Base-by-base conservation (phyloP, 2,888 invertebrate genomes). In the Ormia ochracea region DNA sequence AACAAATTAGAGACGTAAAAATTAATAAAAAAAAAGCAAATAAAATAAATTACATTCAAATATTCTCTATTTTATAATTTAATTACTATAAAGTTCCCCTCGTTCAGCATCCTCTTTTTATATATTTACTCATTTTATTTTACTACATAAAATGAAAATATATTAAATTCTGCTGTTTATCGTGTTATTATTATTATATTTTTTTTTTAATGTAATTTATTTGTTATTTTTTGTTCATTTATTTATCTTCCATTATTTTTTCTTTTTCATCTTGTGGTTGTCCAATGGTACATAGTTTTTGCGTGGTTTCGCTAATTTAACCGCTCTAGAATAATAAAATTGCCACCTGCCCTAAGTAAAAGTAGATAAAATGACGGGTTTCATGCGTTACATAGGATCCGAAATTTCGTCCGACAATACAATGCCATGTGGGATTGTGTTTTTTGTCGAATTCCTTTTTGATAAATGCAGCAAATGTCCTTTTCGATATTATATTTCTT, bases 381-480 rank as follows among this genome's bases (percentile, higher is more conserved):
- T 99, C 98, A 89, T 99, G 98, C 88, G 98, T 98, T 86, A 98
- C 98, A 89, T 98, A 98, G 87, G 97, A 98, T 86, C 99, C 99
- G 90, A 99, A 99, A 92, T 99, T 99, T 87, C 98, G 94, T 79
- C 99, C 99, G 83, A 99, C 98, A 90, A 99, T 98, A 92, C 98
- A 98, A 89, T 98, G 98, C 98, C 98, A 99, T 89, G 99, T 99
- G 66, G 98, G 98, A 91, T 98, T 98, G 93, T 98, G 99, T 91
- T 99, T 99, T 92, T 98, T 98, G 93, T 99, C 99, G 89, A 99
- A 99, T 90, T 99, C 99, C 91, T 99, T 99, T 93, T 99, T 99
- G 90, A 99, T 98, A 91, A 95, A 99, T 74, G 99, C 99, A 17
- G 99, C 99, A 88, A 99, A 84, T 87, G 90, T 95, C 96, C 94